Conservation (phyloP, 2,888 invertebrate species). For the Gibbula magus region DNA sequence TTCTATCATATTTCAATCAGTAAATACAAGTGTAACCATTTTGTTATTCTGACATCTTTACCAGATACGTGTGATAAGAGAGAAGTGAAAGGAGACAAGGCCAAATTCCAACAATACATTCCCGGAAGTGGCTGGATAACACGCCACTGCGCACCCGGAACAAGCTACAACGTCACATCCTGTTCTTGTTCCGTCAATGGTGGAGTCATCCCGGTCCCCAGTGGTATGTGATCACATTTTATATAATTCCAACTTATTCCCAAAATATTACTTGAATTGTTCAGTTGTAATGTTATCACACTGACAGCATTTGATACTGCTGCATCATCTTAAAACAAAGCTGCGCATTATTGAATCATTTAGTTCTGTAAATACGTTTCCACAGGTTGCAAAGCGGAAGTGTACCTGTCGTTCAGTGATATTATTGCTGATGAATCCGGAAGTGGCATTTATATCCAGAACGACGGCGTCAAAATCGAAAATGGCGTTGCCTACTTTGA, state of each 20-base stretch:
- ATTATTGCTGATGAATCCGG: constrained; percentile 44
- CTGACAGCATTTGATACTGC: not conserved
- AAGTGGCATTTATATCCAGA: constrained; percentile 39
- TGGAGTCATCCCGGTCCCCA: not conserved
- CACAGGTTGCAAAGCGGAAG: constrained; percentile 50
- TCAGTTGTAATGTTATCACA: not conserved
- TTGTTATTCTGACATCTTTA: not conserved
- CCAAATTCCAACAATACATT: constrained; percentile 49
- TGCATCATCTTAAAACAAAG: not conserved
- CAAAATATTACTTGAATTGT: not conserved
- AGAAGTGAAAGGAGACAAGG: constrained; percentile 36
- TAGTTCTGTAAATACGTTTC: not conserved
- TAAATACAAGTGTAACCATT: no score
- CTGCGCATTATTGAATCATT: not conserved
- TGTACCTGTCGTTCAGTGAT: constrained; percentile 46
- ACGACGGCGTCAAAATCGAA: constrained; percentile 54
- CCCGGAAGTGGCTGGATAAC: constrained; percentile 49
- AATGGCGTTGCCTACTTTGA: constrained; percentile 56
- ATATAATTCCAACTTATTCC: not conserved
- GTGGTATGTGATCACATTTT: not conserved
- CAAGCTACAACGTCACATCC: constrained; percentile 44
- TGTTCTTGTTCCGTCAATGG: constrained; percentile 48
- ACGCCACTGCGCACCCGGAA: constrained; percentile 57
- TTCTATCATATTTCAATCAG: no score
- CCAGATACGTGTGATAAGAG: constrained; percentile 48